A percentile compares a stretch with the other conserved stretches of the same genome.
Conservation (phyloP, 2,113 vertebrate species). For the Pelmatolapia mariae region DNA sequence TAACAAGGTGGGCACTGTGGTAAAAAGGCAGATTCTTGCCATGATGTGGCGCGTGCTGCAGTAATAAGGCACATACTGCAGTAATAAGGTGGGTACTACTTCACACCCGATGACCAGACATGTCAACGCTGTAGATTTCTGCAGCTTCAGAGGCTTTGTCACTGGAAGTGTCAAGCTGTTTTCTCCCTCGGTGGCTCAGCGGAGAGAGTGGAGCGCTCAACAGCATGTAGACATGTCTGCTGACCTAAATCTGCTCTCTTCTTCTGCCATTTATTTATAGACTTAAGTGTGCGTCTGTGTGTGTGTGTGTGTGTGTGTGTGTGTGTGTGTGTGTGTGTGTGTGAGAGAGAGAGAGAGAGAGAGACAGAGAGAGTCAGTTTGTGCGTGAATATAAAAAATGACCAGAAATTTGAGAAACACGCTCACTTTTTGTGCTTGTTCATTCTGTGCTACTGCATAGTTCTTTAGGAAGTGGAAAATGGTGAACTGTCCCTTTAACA, state of each 20-base stretch:
- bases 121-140: not conserved
- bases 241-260: slow-evolving; percentile 65
- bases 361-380: not conserved
- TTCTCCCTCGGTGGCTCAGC: not conserved
- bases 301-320: fast-evolving
- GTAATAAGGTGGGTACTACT: slow-evolving; percentile 11
- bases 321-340: not conserved
- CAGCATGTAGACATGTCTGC: slow-evolving; percentile 56
- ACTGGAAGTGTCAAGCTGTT: slow-evolving; percentile 2
- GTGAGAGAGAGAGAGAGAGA: not conserved
- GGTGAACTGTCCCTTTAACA: not conserved
- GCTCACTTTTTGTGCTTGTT: not conserved
- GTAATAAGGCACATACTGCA: slow-evolving; percentile 32
- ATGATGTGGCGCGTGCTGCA: not conserved
- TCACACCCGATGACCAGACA: not conserved
- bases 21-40: not conserved
- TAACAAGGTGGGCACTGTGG: slow-evolving; percentile 1
- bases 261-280: slow-evolving; percentile 59
- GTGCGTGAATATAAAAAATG: not conserved
- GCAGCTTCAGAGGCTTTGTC: not conserved
- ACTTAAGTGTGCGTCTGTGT: slow-evolving; percentile 5
- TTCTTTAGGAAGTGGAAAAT: not conserved
- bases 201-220: slow-evolving; percentile 13
- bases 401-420: not conserved
- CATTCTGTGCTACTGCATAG: not conserved